phyloP scores from a whole-genome alignment of 2,888 invertebrate species.

The Tillus elongatus region DNA sequence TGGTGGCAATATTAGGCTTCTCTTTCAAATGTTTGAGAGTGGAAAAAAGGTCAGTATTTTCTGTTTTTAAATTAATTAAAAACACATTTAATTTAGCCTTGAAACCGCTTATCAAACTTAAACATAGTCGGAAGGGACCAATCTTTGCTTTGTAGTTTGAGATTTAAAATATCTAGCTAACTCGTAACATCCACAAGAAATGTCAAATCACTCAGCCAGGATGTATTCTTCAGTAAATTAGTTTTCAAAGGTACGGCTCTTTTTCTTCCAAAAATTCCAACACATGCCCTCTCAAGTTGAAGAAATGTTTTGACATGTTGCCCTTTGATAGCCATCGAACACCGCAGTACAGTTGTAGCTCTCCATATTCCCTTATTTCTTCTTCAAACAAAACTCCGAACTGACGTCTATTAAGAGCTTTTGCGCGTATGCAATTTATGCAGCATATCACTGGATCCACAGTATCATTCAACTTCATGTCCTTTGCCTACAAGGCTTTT shows the following conservation, averaged over 20 bases:
- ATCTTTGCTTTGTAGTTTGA: slow-evolving; percentile 12
- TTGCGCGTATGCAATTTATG: slow-evolving; percentile 14
- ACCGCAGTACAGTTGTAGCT: slow-evolving; percentile 11
- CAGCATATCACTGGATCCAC: slow-evolving; percentile 9
- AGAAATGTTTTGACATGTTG: slow-evolving; percentile 16
- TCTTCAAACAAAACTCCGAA: slow-evolving; percentile 9
- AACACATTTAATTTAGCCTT: too few relatives aligned
- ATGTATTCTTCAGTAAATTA: slow-evolving; percentile 15
- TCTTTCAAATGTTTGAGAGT: slow-evolving; percentile 7
- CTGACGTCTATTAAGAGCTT: slow-evolving; percentile 12
- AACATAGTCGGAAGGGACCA: slow-evolving; percentile 13
- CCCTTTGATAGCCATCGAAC: slow-evolving; percentile 17
- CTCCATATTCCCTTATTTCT: slow-evolving; percentile 14
- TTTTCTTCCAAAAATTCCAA: slow-evolving; percentile 13
- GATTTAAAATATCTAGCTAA: slow-evolving; percentile 11
- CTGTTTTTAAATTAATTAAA: too few relatives aligned
- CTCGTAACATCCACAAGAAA: slow-evolving; percentile 11
- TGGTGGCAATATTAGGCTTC: slow-evolving; percentile 5
- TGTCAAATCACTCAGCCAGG: slow-evolving; percentile 15
- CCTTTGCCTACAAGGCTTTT: too few relatives aligned
- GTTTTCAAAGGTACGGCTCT: slow-evolving; percentile 11
- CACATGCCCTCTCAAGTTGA: slow-evolving; percentile 10
- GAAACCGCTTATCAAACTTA: too few relatives aligned
- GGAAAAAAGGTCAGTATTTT: slow-evolving; percentile 8
- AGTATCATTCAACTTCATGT: too few relatives aligned